Conservation (phyloP, 2,113 vertebrate species). For the Lates calcarifer region DNA sequence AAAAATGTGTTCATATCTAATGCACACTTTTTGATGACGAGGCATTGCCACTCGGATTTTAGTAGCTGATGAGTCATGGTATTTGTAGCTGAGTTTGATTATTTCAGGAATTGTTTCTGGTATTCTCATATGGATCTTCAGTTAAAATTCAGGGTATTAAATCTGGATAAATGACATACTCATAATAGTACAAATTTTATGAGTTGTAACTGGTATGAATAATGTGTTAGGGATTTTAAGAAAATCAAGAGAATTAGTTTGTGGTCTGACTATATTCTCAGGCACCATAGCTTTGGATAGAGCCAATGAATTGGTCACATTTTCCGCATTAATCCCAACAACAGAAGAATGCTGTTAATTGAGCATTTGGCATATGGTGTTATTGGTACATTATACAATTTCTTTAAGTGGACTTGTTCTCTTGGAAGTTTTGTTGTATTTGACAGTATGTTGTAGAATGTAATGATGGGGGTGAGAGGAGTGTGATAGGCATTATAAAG, state of each 20-base stretch:
- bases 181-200: slow-evolving; percentile 1
- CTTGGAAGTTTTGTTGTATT: background rate
- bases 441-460: background rate
- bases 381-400: slow-evolving; percentile 8
- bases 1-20: background rate
- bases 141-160: slow-evolving; percentile 22
- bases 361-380: background rate
- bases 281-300: background rate
- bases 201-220: slow-evolving; percentile 28
- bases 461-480: background rate
- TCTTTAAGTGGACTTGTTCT: slow-evolving; percentile 15
- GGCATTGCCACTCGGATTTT: slow-evolving; percentile 21
- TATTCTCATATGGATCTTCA: slow-evolving; percentile 9
- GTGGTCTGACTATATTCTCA: slow-evolving; percentile 28
- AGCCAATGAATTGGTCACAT: slow-evolving; percentile 48
- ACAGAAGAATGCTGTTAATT: slow-evolving; percentile 29
- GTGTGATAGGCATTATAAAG: background rate
- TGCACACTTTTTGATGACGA: slow-evolving; percentile 32
- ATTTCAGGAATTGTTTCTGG: slow-evolving; percentile 12
- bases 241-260: slow-evolving; percentile 30
- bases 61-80: slow-evolving; percentile 32
- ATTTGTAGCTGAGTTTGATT: slow-evolving; percentile 10
- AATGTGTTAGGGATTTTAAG: slow-evolving; percentile 41
- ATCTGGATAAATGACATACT: slow-evolving; percentile 12
- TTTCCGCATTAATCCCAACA: slow-evolving; percentile 48